Conservation (phyloP, 2,797 vertebrate genomes). For the Falco berigora region DNA sequence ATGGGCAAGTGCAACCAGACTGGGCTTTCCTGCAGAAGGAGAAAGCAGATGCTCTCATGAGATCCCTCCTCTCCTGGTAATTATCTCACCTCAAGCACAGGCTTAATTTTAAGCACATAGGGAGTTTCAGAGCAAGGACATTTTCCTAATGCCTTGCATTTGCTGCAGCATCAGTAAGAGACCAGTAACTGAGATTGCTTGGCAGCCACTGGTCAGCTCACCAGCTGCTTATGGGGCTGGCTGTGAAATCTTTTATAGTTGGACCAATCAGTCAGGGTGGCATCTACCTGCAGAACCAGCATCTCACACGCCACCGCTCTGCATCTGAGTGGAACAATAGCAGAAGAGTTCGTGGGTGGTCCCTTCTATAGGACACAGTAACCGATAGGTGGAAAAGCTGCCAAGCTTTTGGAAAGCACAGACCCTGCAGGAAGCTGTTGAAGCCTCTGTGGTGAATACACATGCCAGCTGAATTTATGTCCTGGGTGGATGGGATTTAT, state of each 20-base stretch:
- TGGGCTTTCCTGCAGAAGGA: not conserved
- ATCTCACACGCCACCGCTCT: rapidly evolving
- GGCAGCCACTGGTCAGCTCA: not conserved
- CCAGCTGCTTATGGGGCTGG: not conserved
- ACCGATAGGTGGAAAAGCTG: not conserved
- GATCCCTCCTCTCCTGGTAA: rapidly evolving
- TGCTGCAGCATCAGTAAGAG: not conserved
- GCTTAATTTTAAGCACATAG: not conserved
- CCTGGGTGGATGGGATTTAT: not conserved
- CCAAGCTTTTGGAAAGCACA: not conserved
- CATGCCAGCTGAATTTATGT: not conserved
- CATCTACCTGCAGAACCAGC: not conserved
- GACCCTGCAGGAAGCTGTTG: not conserved
- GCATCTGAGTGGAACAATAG: not conserved
- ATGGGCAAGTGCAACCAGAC: not conserved
- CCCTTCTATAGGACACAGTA: not conserved
- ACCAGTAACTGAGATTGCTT: not conserved
- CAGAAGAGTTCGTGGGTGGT: not conserved
- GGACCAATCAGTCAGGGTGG: not conserved
- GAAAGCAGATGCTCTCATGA: not conserved
- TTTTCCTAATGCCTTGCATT: not conserved
- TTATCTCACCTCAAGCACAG: not conserved
- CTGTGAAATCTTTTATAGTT: not conserved
- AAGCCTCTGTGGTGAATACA: not conserved
- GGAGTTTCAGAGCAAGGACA: not conserved